Percentiles rank a stretch among this genome's conserved stretches.
Conservation (phyloP, 2,888 invertebrate genomes). For the Drosophila nigritarsus region DNA sequence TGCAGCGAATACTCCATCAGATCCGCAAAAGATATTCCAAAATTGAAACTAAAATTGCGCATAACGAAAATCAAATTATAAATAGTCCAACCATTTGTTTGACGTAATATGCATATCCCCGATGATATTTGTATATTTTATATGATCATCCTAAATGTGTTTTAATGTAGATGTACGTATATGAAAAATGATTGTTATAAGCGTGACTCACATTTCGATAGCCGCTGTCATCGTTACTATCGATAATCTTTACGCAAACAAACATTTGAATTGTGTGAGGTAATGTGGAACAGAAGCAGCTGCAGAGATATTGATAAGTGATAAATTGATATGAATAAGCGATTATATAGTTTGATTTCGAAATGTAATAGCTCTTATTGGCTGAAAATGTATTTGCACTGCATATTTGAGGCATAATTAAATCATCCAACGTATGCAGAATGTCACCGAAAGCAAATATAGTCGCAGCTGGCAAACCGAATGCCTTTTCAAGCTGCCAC, state of each 20-base stretch:
- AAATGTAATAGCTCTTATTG: conserved; percentile 16
- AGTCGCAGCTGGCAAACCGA: conserved; percentile 10
- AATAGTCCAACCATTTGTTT: background rate
- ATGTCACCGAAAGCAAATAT: background rate
- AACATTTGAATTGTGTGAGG: background rate
- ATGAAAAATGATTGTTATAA: background rate
- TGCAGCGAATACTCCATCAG: background rate
- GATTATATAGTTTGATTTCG: conserved; percentile 24
- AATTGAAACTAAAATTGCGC: background rate
- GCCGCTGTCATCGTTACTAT: background rate
- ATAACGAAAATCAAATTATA: background rate
- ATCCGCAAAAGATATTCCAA: background rate
- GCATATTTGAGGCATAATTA: conserved; percentile 51
- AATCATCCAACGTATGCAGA: conserved; percentile 42
- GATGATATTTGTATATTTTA: background rate
- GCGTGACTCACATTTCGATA: background rate
- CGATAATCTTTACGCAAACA: background rate
- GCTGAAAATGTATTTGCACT: conserved; percentile 28
- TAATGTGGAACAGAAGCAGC: background rate
- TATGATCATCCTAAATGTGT: background rate
- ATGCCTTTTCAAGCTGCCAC: conserved; percentile 16
- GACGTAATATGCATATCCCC: background rate
- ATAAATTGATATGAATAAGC: conserved; percentile 29
- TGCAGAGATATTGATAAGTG: background rate
- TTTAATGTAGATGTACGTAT: no score